Conservation (phyloP, 2,797 vertebrate species). For the Leptatherina wallacei region DNA sequence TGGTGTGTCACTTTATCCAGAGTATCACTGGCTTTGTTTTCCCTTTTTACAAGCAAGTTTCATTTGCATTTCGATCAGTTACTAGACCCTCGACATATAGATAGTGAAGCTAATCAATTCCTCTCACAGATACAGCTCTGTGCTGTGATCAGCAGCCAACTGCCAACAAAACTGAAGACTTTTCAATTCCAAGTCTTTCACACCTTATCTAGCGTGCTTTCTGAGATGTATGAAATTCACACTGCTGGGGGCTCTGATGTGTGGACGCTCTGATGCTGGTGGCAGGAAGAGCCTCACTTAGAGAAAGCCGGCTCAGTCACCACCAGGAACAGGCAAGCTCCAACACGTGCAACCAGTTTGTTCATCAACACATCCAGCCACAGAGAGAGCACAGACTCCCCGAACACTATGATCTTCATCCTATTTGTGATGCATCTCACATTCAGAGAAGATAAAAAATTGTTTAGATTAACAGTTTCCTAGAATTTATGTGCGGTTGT, state of each 20-base stretch:
- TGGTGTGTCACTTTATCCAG: not conserved
- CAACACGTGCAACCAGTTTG: conserved; percentile 68
- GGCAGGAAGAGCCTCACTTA: conserved; percentile 37
- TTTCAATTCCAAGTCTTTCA: not conserved
- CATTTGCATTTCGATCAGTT: not conserved
- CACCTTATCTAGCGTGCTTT: conserved; percentile 2
- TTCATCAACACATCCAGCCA: conserved; percentile 69
- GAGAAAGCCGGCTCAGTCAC: conserved; percentile 58
- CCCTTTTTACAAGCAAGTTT: conserved; percentile 4
- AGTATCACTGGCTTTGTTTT: conserved; percentile 6
- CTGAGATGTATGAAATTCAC: conserved; percentile 3
- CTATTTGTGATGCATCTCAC: conserved; percentile 5
- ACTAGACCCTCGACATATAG: conserved; percentile 1
- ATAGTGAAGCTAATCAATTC: not conserved
- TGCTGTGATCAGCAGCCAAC: not conserved
- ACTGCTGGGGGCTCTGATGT: conserved; percentile 14
- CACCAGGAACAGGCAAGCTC: conserved; percentile 71
- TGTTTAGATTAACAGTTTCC: conserved; percentile 1
- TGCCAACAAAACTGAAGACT: not conserved
- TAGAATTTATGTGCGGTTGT: conserved; percentile 3
- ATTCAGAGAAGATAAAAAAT: not conserved
- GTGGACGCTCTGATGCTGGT: conserved; percentile 20
- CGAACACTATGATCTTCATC: conserved; percentile 6
- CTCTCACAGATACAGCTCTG: not conserved
- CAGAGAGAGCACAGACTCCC: conserved; percentile 24